Percentiles rank a stretch among this genome's conserved stretches.
Evolutionary conservation across 2,888 invertebrate genomes (phyloP).

Genomic region (Rhagium mordax): DNA sequence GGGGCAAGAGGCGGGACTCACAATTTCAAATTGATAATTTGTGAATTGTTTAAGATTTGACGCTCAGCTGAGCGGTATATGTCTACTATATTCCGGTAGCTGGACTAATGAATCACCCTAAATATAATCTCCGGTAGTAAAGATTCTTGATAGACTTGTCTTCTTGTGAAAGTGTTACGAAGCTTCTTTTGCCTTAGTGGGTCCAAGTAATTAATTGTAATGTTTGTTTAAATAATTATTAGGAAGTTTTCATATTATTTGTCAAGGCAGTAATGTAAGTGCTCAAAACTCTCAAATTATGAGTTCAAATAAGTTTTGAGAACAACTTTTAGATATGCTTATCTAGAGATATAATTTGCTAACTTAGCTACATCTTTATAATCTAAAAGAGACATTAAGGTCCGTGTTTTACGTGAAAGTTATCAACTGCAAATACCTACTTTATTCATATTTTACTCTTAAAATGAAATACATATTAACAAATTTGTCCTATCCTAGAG

Average conservation of each 20-base stretch:
- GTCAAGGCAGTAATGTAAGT: background rate
- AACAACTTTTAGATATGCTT: background rate
- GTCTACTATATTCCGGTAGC: constrained; percentile 63
- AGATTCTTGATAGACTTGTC: constrained; percentile 36
- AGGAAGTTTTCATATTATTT: background rate
- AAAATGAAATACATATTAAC: too few relatives aligned
- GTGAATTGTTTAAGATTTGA: constrained; percentile 71
- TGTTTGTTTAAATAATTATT: background rate
- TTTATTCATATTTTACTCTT: too few relatives aligned
- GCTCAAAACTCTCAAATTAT: background rate
- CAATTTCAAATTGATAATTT: constrained; percentile 70
- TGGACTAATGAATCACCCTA: constrained; percentile 60
- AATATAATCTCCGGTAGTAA: constrained; percentile 33
- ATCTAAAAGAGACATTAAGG: too few relatives aligned
- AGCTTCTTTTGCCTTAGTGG: background rate
- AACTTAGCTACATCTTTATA: too few relatives aligned
- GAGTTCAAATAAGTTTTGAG: background rate
- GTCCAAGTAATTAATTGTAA: background rate
- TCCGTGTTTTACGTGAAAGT: too few relatives aligned
- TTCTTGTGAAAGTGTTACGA: constrained; percentile 25
- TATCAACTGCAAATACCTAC: too few relatives aligned
- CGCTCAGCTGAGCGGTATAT: constrained; percentile 65
- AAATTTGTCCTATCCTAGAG: too few relatives aligned
- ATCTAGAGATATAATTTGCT: too few relatives aligned
- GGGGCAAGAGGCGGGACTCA: constrained; percentile 65